These are phyloP conservation scores for Chrysotoxum bicinctum DNA, from an alignment of 2,888 invertebrate species.

Conservation along the genomic window DNA sequence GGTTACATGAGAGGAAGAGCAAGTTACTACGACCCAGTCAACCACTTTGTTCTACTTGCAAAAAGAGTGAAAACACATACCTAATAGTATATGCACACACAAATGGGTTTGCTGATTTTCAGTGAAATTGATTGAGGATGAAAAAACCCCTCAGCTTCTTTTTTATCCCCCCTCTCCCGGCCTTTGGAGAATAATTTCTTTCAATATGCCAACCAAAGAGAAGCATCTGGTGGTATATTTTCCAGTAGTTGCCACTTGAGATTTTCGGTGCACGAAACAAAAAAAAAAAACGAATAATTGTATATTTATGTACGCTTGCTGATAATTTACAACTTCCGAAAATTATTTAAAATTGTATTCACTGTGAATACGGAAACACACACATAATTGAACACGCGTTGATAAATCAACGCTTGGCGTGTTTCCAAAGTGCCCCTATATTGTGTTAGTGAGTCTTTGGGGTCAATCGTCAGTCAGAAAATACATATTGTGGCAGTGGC, in stretches of 20 bases:
- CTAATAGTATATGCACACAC: not conserved
- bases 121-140: conserved; percentile 7
- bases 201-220: conserved; percentile 37
- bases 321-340: conserved; percentile 70
- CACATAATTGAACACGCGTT: conserved; percentile 40
- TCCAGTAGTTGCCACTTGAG: conserved; percentile 58
- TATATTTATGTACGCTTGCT: conserved; percentile 30
- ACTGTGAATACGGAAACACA: conserved; percentile 1
- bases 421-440: conserved; percentile 39
- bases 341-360: conserved; percentile 45
- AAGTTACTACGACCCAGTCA: not conserved
- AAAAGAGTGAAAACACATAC: not conserved
- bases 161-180: not conserved
- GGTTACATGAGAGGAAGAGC: not conserved
- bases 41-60: conserved; percentile 2
- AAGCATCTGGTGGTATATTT: conserved; percentile 52
- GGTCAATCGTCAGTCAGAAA: conserved; percentile 18
- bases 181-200: conserved; percentile 41
- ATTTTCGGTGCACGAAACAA: conserved; percentile 14
- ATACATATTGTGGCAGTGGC: not conserved
- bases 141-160: not conserved
- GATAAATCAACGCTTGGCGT: conserved; percentile 60
- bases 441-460: not conserved
- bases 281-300: conserved; percentile 3
- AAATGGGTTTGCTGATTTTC: conserved; percentile 18